Evolutionary conservation across 2,888 invertebrate genomes (phyloP), one percentile per base, ranked within the genome.

Genomic region (Netelia melanura): DNA sequence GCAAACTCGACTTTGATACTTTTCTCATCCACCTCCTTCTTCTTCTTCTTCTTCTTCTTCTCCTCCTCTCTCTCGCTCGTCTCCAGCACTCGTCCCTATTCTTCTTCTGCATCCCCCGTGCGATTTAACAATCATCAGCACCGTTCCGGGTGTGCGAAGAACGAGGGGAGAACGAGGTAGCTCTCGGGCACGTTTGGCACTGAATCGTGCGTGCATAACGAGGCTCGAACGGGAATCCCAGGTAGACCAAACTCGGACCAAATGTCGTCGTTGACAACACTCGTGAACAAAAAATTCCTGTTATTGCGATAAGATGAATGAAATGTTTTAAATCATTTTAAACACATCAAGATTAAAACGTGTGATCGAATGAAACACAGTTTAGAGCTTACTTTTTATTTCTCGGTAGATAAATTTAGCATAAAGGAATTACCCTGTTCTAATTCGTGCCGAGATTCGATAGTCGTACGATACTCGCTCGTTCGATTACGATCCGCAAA

Each of bases 1-100:
- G 86, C 89, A 90, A 90, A 90, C 87, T 90, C 88, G 89, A 90
- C 90, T 90, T 90, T 90, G 88, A 90, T 90, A 89, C 89, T 89
- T 89, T 87, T 82, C 86, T 82, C 86, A 77, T 80, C 64, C 78
- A 62, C 67, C 52, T 62, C 10, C 52, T 38, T 48, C 48, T 54
- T 54, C 54, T 61, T 14, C 25, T 44, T 25, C 48, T 38, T 6
- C 30, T 38, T 6, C 38, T 38, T 6, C 38, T 38, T 6, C 38
- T 38, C 8, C 38, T 38, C 6, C 38, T 38, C 38, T 6, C 38
- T 38, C 38, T 6, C 38, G 38, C 38, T 38, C 38, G 8, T 38
- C 38, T 38, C 38, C 6, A 5, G 6, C 38, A 38, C 38, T 38
- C 38, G 38, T 38, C 38, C 38, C 38, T 38, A 38, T 38, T 38